Evolutionary conservation across 2,797 vertebrate genomes (phyloP).

Genomic region (Poecilia gillii): DNA sequence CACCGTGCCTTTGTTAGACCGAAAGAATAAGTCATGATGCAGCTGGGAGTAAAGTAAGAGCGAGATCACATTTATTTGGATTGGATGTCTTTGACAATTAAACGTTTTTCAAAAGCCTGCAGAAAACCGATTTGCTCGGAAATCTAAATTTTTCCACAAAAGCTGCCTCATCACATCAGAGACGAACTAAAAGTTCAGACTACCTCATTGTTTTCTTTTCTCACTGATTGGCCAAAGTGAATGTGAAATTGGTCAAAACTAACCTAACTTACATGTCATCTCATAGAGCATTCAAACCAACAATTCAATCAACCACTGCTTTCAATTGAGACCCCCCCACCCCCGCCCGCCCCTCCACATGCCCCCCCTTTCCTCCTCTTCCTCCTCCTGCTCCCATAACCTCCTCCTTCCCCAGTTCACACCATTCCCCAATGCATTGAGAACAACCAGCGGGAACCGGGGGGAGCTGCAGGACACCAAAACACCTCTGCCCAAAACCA

Average conservation of each 20-base stretch:
- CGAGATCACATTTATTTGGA: conserved; percentile 64
- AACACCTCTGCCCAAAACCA: conserved; percentile 51
- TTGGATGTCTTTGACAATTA: conserved; percentile 60
- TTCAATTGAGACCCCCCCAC: conserved; percentile 73
- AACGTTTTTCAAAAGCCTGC: conserved; percentile 11
- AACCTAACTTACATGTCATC: conserved; percentile 81
- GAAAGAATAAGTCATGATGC: conserved; percentile 88
- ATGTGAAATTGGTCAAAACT: conserved; percentile 65
- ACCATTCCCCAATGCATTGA: conserved; percentile 85
- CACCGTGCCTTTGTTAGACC: conserved; percentile 83
- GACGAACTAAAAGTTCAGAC: conserved; percentile 59
- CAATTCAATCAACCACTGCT: conserved; percentile 87
- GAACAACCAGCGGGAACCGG: conserved; percentile 98
- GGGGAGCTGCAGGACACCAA: conserved; percentile 80
- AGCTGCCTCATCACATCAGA: conserved; percentile 94
- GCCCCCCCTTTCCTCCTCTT: conserved; percentile 42
- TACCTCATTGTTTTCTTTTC: conserved; percentile 63
- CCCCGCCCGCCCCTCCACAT: conserved; percentile 52
- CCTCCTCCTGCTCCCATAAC: conserved; percentile 48
- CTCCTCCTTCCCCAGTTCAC: conserved; percentile 68
- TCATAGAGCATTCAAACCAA: conserved; percentile 86
- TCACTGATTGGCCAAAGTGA: conserved; percentile 68
- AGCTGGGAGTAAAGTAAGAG: conserved; percentile 83
- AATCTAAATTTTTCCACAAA: conserved; percentile 58
- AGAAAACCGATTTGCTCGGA: conserved; percentile 53